Evolutionary conservation across 2,797 vertebrate genomes (phyloP).

Genomic region (Tenualosa thibaudeaui): DNA sequence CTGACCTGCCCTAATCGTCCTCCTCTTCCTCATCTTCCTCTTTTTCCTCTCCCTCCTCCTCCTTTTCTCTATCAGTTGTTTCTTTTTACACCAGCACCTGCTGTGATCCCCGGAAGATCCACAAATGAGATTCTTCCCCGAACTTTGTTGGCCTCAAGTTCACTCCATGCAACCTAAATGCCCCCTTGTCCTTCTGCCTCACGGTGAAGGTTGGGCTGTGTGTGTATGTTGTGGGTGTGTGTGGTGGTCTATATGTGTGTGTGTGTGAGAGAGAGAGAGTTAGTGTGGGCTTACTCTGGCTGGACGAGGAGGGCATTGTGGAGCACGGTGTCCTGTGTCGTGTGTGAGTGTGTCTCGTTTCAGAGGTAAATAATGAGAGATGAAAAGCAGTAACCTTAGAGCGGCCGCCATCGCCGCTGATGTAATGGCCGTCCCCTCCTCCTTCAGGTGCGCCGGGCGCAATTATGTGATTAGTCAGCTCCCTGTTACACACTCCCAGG

Average conservation of each 20-base stretch:
- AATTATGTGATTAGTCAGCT: conserved; percentile 62
- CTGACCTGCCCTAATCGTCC: background rate
- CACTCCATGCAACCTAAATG: conserved; percentile 77
- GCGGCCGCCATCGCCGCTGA: conserved; percentile 52
- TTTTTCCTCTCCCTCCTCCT: background rate
- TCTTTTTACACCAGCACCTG: background rate
- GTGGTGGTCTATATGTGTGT: background rate
- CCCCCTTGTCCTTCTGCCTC: conserved; percentile 43
- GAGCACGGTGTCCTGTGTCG: conserved; percentile 53
- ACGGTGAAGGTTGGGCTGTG: background rate
- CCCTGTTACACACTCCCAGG: conserved; percentile 48
- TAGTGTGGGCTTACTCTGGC: conserved; percentile 68
- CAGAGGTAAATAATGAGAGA: conserved; percentile 61
- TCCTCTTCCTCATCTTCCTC: background rate
- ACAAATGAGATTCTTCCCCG: conserved; percentile 11
- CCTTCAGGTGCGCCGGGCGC: conserved; percentile 56
- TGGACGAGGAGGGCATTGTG: conserved; percentile 62
- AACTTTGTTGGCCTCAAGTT: conserved; percentile 54
- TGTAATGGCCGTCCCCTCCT: conserved; percentile 51
- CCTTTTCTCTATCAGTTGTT: too few relatives aligned
- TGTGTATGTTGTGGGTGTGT: background rate
- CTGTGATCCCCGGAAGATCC: conserved; percentile 18
- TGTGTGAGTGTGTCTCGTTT: conserved; percentile 61
- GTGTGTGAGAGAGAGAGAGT: conserved; percentile 52
- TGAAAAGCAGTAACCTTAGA: conserved; percentile 59